Evolutionary conservation across 2,113 vertebrate species (phyloP).

Genomic region (Formicarius rufipectus): DNA sequence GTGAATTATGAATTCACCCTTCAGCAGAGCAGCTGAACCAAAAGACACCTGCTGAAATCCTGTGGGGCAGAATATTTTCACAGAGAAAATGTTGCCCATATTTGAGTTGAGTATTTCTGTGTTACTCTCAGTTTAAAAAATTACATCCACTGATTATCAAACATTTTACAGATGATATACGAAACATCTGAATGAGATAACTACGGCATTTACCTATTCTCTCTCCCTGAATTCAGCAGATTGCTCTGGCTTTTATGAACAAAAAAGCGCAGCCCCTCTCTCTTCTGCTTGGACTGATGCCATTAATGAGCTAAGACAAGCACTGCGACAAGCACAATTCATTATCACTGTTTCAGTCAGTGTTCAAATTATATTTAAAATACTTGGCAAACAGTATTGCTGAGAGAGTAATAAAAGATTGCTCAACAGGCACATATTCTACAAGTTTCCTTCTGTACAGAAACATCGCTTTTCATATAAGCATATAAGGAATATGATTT

Average conservation of each 20-base stretch:
- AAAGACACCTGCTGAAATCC: background rate
- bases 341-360: background rate
- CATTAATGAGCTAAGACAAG: background rate
- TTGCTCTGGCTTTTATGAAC: background rate
- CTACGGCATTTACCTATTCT: background rate
- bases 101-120: background rate
- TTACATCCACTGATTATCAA: background rate
- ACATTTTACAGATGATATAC: background rate
- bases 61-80: background rate
- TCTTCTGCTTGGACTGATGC: background rate
- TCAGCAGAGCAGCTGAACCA: background rate
- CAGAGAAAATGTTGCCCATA: background rate
- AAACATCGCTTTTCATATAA: background rate
- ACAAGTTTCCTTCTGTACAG: background rate
- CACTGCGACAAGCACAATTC: background rate
- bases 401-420: background rate
- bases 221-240: background rate
- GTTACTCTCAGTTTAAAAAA: background rate
- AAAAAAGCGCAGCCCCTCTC: background rate
- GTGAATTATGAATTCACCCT: background rate
- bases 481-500: background rate
- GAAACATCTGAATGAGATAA: background rate
- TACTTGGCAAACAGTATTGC: background rate
- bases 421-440: background rate
- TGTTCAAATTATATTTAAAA: constrained; percentile 8